A percentile compares a stretch with the other conserved stretches of the same genome.
Evolutionary conservation across 2,888 invertebrate species (phyloP).

Genomic region (Tineola bisselliella): DNA sequence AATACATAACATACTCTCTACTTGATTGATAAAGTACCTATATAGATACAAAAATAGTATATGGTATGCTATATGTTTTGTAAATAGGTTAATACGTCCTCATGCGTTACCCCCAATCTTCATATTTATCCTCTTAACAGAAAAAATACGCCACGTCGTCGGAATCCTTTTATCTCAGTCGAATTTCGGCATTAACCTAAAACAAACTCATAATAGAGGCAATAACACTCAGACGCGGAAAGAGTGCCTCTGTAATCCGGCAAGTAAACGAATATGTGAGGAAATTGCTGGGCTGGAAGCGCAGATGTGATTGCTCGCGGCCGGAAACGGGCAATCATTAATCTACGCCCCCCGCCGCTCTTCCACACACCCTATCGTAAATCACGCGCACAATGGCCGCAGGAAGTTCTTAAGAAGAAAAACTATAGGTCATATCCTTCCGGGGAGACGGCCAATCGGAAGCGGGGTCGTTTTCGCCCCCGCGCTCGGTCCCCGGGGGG

Average conservation of each 20-base stretch:
- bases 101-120: not conserved
- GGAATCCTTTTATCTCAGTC: conserved; percentile 12
- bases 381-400: conserved; percentile 64
- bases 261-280: conserved; percentile 64
- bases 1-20: too few species aligned
- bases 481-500: conserved; percentile 22
- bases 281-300: conserved; percentile 48
- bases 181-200: conserved; percentile 10
- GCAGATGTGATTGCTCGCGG: conserved; percentile 55
- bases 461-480: conserved; percentile 27
- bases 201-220: conserved; percentile 41
- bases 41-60: too few species aligned
- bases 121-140: not conserved
- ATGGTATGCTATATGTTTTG: not conserved
- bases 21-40: too few species aligned
- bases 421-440: conserved; percentile 70
- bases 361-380: conserved; percentile 31
- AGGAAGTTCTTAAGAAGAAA: conserved; percentile 69
- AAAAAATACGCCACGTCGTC: not conserved
- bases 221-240: conserved; percentile 58
- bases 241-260: conserved; percentile 56
- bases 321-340: conserved; percentile 62
- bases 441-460: conserved; percentile 64
- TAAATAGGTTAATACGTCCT: not conserved
- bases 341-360: conserved; percentile 42